Percentiles rank a stretch among this genome's conserved stretches.
phyloP scores from a whole-genome alignment of 2,797 vertebrate genomes.

The Valencia hispanica region DNA sequence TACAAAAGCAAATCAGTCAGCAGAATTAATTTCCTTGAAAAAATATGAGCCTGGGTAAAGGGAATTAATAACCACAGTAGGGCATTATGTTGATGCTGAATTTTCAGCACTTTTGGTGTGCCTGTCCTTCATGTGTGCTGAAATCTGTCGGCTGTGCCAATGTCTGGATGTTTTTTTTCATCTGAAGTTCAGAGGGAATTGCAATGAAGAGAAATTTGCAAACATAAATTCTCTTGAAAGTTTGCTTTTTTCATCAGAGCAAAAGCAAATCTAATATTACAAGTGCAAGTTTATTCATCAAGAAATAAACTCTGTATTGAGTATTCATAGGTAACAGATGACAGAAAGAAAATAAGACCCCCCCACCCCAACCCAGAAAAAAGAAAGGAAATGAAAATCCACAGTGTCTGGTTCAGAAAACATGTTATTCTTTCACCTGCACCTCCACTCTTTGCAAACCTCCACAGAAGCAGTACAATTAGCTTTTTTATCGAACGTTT shows the following conservation, averaged over 20 bases:
- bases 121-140: slow-evolving; percentile 34
- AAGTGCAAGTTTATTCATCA: slow-evolving; percentile 6
- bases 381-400: not conserved
- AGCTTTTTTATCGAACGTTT: slow-evolving; percentile 3
- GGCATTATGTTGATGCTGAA: slow-evolving; percentile 54
- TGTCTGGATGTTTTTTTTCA: slow-evolving; percentile 33
- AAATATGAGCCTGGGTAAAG: slow-evolving; percentile 75
- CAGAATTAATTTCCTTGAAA: slow-evolving; percentile 80
- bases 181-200: slow-evolving; percentile 28
- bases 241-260: slow-evolving; percentile 17
- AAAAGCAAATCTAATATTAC: not conserved
- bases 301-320: not conserved
- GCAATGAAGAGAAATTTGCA: slow-evolving; percentile 11
- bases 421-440: slow-evolving; percentile 15
- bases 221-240: slow-evolving; percentile 34
- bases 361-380: no score
- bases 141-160: slow-evolving; percentile 45
- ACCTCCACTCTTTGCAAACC: slow-evolving; percentile 4
- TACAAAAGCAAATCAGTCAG: slow-evolving; percentile 84
- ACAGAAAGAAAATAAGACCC: slow-evolving; percentile 25
- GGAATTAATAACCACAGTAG: slow-evolving; percentile 72
- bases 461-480: not conserved
- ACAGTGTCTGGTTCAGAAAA: slow-evolving; percentile 32
- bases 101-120: slow-evolving; percentile 65
- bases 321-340: slow-evolving; percentile 13